A percentile compares a stretch with the other conserved stretches of the same genome.
Conservation (phyloP, 2,797 vertebrate genomes). For the Ciconia nigra region DNA sequence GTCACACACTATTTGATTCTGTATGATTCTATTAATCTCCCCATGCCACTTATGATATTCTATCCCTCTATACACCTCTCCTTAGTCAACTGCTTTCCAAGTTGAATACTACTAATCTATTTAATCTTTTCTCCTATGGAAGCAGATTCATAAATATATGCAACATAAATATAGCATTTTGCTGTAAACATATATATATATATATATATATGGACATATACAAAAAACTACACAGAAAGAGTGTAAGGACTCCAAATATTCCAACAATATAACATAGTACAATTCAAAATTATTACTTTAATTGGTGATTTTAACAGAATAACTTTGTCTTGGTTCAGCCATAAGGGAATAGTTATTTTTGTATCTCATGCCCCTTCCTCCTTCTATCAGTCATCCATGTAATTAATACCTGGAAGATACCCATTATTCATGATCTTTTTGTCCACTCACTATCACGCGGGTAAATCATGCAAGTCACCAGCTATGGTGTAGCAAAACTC, state of each 20-base stretch:
- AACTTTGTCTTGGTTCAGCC: background rate
- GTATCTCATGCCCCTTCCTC: background rate
- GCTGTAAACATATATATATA: background rate
- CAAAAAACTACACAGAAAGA: background rate
- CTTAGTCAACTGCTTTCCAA: background rate
- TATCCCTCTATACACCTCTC: background rate
- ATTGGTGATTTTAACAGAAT: background rate
- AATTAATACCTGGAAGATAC: background rate
- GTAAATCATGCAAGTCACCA: background rate
- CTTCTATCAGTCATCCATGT: background rate
- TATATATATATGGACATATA: too few relatives aligned
- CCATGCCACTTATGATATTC: background rate
- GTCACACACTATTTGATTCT: background rate
- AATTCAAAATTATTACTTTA: background rate
- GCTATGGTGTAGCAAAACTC: background rate
- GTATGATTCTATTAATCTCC: background rate
- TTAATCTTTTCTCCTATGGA: background rate
- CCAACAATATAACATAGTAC: background rate
- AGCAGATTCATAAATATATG: background rate
- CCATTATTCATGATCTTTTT: background rate
- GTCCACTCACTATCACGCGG: too few relatives aligned
- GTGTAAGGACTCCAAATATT: background rate
- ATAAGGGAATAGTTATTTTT: background rate
- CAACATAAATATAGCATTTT: background rate
- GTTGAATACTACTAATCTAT: background rate